These are phyloP conservation scores for Tupaia chinensis DNA, from an alignment of 2,113 vertebrate species.

Conservation along the genomic window DNA sequence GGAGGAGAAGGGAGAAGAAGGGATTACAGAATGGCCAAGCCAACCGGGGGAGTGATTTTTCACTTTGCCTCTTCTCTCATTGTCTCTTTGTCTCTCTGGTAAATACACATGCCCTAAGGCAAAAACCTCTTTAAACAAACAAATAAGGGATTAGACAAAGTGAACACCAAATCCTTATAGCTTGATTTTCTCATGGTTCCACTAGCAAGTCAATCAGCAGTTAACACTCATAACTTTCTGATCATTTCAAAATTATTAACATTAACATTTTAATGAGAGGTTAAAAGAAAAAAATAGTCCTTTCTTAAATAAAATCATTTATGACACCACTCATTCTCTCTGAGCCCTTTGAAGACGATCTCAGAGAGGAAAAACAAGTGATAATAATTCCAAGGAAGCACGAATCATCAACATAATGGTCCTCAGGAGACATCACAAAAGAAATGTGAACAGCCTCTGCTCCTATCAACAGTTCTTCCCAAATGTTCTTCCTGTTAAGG, in stretches of 20 bases:
- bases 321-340: not conserved
- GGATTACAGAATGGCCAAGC: too few species aligned
- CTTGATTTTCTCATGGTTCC: not conserved
- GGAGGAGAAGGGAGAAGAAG: too few species aligned
- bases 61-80: too few species aligned
- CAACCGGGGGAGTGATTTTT: too few species aligned
- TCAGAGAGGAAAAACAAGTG: not conserved
- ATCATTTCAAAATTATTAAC: conserved; percentile 14
- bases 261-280: not conserved
- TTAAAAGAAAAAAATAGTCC: not conserved
- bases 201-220: not conserved
- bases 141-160: not conserved
- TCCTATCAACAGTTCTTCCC: not conserved
- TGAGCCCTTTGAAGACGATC: not conserved
- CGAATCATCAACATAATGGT: not conserved
- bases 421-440: not conserved
- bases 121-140: too few species aligned
- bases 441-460: not conserved
- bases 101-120: too few species aligned
- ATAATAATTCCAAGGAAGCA: not conserved
- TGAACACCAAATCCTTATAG: not conserved
- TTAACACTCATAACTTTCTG: not conserved
- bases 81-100: too few species aligned
- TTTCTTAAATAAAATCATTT: not conserved
- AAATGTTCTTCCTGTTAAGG: not conserved